Evolutionary conservation across 2,888 invertebrate genomes (phyloP).

Genomic region (Microctonus hyperodae): DNA sequence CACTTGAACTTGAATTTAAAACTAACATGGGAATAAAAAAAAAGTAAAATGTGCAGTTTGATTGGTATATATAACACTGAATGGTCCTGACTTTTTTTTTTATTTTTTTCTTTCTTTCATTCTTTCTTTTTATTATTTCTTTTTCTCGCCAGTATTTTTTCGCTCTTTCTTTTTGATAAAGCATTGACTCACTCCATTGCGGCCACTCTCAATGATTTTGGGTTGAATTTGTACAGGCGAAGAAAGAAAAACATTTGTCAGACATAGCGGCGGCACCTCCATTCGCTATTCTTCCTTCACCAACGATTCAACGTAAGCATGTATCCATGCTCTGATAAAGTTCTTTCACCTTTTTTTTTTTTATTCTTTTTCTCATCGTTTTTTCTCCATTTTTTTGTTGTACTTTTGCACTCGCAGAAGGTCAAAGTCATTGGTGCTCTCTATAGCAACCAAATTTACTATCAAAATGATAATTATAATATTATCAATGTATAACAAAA

Average conservation of each 20-base stretch:
- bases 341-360: slow-evolving; percentile 20
- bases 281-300: slow-evolving; percentile 4
- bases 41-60: slow-evolving; percentile 22
- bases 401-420: slow-evolving; percentile 16
- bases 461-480: neutral
- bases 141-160: too few species aligned
- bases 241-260: slow-evolving; percentile 29
- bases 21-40: slow-evolving; percentile 9
- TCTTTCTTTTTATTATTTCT: slow-evolving; percentile 5
- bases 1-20: slow-evolving; percentile 30
- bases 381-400: slow-evolving; percentile 12
- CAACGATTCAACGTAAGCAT: slow-evolving; percentile 22
- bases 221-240: slow-evolving; percentile 13
- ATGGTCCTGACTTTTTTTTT: slow-evolving; percentile 23
- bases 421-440: slow-evolving; percentile 23
- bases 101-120: neutral
- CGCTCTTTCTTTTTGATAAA: slow-evolving; percentile 1
- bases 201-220: slow-evolving; percentile 1
- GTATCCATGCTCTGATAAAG: slow-evolving; percentile 30
- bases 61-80: slow-evolving; percentile 19
- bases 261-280: slow-evolving; percentile 25
- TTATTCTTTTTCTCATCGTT: neutral
- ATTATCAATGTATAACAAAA: neutral
- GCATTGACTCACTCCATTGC: neutral
- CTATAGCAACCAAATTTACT: neutral